Evolutionary conservation across 2,888 invertebrate species (phyloP).

Genomic region (Nudaria mundana): DNA sequence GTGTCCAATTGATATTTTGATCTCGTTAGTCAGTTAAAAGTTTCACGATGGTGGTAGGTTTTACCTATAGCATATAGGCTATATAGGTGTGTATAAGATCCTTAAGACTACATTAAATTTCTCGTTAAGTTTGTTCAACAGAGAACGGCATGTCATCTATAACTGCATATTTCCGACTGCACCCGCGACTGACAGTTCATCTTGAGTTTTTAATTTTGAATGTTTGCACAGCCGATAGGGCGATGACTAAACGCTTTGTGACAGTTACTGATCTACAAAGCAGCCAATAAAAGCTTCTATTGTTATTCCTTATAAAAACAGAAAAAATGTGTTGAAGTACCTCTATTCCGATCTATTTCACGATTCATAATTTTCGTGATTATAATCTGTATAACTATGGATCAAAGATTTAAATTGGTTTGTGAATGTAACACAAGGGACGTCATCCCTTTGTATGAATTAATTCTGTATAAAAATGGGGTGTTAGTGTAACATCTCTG

Average conservation of each 20-base stretch:
- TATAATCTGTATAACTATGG: conserved; percentile 18
- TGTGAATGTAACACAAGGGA: conserved; percentile 13
- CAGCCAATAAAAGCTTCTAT: conserved; percentile 70
- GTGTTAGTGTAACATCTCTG: conserved; percentile 42
- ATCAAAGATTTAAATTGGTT: conserved; percentile 29
- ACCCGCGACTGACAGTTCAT: conserved; percentile 9
- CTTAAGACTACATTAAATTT: no score
- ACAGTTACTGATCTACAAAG: conserved; percentile 70
- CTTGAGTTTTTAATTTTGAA: conserved; percentile 38
- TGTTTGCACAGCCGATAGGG: conserved; percentile 69
- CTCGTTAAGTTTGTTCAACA: no score
- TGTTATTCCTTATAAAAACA: conserved; percentile 61
- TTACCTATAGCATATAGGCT: no score
- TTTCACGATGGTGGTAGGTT: no score
- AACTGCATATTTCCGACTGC: conserved; percentile 12
- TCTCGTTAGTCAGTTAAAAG: no score
- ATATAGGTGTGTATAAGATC: no score
- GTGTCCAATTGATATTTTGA: no score
- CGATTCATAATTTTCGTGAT: conserved; percentile 8
- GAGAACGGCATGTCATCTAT: no score
- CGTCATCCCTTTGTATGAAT: conserved; percentile 40
- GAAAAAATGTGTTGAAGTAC: conserved; percentile 52
- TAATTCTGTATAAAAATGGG: conserved; percentile 47
- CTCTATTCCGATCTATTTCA: conserved; percentile 25
- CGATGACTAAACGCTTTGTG: conserved; percentile 65